These are phyloP conservation scores for Agrilus planipennis DNA, from an alignment of 1,140 invertebrate genomes.

Conservation along the genomic window DNA sequence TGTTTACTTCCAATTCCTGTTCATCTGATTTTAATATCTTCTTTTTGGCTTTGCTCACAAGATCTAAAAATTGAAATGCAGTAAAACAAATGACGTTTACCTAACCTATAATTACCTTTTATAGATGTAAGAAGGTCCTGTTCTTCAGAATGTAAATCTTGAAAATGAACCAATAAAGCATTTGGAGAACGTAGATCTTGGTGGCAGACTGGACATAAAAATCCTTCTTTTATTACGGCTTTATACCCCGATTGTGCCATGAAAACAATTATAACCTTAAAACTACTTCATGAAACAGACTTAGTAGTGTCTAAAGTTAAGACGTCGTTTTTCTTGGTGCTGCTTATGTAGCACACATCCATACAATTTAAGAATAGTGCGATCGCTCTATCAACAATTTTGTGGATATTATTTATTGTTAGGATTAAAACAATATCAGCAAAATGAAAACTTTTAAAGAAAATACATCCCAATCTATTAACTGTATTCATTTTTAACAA, in stretches of 20 bases:
- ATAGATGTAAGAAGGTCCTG: constrained; percentile 82
- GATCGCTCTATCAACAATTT: too few species aligned
- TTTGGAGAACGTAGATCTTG: constrained; percentile 72
- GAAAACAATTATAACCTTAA: too few species aligned
- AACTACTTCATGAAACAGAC: too few species aligned
- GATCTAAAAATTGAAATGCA: constrained; percentile 48
- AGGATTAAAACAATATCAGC: too few species aligned
- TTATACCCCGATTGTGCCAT: constrained; percentile 35
- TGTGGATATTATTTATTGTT: too few species aligned
- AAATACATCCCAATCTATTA: too few species aligned
- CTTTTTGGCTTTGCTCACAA: constrained; percentile 81
- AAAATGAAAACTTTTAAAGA: too few species aligned
- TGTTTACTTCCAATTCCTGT: constrained; percentile 42
- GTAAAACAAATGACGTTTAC: constrained; percentile 4
- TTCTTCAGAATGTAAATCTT: constrained; percentile 77
- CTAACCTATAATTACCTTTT: constrained; percentile 49
- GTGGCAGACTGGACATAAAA: constrained; percentile 88
- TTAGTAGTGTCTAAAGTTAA: too few species aligned
- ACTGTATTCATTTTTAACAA: too few species aligned
- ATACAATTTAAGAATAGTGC: too few species aligned
- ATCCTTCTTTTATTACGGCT: constrained; percentile 72
- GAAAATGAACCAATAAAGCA: constrained; percentile 77
- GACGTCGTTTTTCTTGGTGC: too few species aligned
- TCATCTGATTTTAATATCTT: constrained; percentile 75
- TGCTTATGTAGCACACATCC: too few species aligned